Base-by-base conservation (phyloP, 2,113 vertebrate species). In the Labrus mixtus region DNA sequence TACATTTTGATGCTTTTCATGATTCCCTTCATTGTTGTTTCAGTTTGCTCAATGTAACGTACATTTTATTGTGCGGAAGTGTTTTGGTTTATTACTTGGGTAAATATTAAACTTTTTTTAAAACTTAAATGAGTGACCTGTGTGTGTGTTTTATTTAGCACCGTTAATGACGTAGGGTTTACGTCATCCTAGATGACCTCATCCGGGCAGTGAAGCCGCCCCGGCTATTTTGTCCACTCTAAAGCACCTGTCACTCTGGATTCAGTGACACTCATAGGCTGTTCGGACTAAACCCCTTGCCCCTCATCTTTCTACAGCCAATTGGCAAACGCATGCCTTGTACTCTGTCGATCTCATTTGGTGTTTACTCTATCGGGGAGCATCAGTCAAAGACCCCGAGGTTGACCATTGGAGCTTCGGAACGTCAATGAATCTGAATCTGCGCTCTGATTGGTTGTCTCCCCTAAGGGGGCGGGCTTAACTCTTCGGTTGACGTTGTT, bases 401-500 rank as follows among this genome's bases (percentile, higher is more conserved):
- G 1, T 1, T 5, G 3, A 0, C 54, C 22, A 90, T 89, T 90
- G 91, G 90, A 37, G 23, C 2, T 8, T 0, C 0, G 0, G 0
- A 0, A 1, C 11, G 80, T 75, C 90, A 55, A 6, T 81, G 0
- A 48, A 29, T 0, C 0, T 1, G 2, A 8, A 6, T 0, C 65
- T 23, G 0, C 3, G n/a, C 45, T 23, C 11, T 67, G 74, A 94
- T 94, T 95, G 91, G 94, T 0, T 83, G 45, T 59, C 3, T 51
- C 2, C 6, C 48, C 2, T 0, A 0, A 22, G 50, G 46, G 88
- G 93, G 93, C 85, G 84, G 91, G 76, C 4, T 41, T 29, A 33
- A 73, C 4, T 11, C 63, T 48, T 87, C 29, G 83, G 70, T 94
- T 93, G 94, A 94, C 93, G 93, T 94, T 95, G 93, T 95, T 94